These are phyloP conservation scores for Blastobasis adustella DNA, from an alignment of 2,888 invertebrate genomes.

Conservation along the genomic window DNA sequence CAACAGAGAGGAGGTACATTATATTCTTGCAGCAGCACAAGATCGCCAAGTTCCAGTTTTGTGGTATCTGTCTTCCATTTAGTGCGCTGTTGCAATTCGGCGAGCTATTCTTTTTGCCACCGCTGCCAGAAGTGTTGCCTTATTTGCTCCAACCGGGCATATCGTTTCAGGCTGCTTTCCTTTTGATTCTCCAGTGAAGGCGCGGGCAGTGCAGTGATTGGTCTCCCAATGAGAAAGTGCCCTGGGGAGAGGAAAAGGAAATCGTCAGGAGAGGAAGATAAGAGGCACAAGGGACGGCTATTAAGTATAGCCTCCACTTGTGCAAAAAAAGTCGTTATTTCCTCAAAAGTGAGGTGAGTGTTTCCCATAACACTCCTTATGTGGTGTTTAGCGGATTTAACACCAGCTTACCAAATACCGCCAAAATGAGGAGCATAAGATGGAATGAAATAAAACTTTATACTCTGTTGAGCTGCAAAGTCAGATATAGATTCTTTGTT, in stretches of 20 bases:
- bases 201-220: constrained; percentile 3
- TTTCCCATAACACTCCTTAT: constrained; percentile 10
- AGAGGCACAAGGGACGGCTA: constrained; percentile 10
- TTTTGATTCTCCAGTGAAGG: not conserved
- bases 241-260: constrained; percentile 11
- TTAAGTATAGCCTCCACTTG: constrained; percentile 14
- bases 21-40: constrained; percentile 14
- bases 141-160: constrained; percentile 12
- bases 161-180: not conserved
- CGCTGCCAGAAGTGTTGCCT: constrained; percentile 18
- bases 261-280: constrained; percentile 10
- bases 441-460: not conserved
- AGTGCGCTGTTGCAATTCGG: constrained; percentile 20
- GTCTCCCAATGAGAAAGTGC: constrained; percentile 14
- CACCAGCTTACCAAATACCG: constrained; percentile 1
- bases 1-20: constrained; percentile 5
- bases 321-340: constrained; percentile 10
- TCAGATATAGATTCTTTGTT: not conserved
- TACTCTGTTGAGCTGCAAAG: not conserved
- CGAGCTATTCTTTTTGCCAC: constrained; percentile 17
- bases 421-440: constrained; percentile 6
- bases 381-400: constrained; percentile 5
- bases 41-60: constrained; percentile 8
- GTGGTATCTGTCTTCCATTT: constrained; percentile 17
- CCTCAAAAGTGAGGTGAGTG: constrained; percentile 12